Conservation (phyloP, 2,888 invertebrate species). For the Drosophila subsilvestris region DNA sequence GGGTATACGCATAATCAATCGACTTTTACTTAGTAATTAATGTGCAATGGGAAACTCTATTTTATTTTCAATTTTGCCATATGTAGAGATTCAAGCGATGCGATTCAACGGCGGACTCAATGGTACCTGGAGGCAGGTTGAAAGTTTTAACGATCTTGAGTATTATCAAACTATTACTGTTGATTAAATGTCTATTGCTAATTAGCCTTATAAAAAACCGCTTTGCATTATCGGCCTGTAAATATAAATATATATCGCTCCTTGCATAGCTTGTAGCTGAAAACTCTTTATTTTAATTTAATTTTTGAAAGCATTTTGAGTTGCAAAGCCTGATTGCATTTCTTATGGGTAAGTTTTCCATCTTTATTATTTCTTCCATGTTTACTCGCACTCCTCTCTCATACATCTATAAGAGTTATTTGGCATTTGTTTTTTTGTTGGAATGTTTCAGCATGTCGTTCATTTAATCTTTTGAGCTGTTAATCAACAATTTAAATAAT, state of each 20-base stretch:
- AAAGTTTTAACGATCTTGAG: slow-evolving; percentile 59
- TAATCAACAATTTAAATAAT: not conserved
- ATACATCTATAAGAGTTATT: slow-evolving; percentile 10
- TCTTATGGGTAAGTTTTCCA: slow-evolving; percentile 59
- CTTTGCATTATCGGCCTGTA: slow-evolving; percentile 30
- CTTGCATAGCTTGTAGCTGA: slow-evolving; percentile 38
- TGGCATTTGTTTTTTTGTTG: slow-evolving; percentile 10
- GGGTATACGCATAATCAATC: slow-evolving; percentile 1
- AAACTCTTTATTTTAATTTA: slow-evolving; percentile 26
- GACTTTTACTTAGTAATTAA: slow-evolving; percentile 21
- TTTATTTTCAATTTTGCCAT: slow-evolving; percentile 58
- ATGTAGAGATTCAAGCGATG: slow-evolving; percentile 84
- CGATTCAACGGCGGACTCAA: slow-evolving; percentile 81
- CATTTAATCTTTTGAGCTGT: slow-evolving; percentile 13
- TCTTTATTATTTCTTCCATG: slow-evolving; percentile 7
- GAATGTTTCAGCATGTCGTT: slow-evolving; percentile 11
- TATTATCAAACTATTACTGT: slow-evolving; percentile 53
- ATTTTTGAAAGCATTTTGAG: slow-evolving; percentile 45
- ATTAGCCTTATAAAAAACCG: not conserved
- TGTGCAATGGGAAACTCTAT: slow-evolving; percentile 57
- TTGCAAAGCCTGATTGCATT: slow-evolving; percentile 46
- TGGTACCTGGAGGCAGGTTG: slow-evolving; percentile 84
- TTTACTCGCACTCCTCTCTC: not conserved
- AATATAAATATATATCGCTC: slow-evolving; percentile 17
- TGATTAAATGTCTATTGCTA: slow-evolving; percentile 42